Base-by-base conservation (phyloP, 2,888 invertebrate species). In the Troglohyphantes excavatus region DNA sequence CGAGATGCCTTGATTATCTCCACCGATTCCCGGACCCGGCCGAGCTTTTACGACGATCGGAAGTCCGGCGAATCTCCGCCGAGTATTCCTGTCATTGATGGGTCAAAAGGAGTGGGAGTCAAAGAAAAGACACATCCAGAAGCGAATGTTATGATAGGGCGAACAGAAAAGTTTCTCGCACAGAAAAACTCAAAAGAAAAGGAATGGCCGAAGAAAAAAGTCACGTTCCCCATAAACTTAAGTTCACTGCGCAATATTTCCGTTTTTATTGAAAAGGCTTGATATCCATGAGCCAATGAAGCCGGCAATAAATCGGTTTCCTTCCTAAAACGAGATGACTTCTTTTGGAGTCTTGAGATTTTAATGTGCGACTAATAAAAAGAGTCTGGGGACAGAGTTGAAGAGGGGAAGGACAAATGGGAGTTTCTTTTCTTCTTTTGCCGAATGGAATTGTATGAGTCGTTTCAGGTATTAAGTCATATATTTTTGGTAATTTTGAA, bases 41-140 rank as follows among this genome's bases (percentile, higher is more conserved):
- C 29, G 29, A 67, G 65, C 29, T 67, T 76, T 85, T 76, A 85
- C 75, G 75, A 75, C 27, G 75, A 63, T 33, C 84, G 84, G 73
- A 76, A 75, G 65, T 75, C 72, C 29, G 26, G 72, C 72, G 72
- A 83, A 83, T 73, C 72, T 73, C 81, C 13, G 81, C 59, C 59
- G 29, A 75, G 75, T 33, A 21, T 23, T 59, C 75, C 59, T 29
- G 61, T 2, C 61, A 59, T 75, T 75, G 59, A 75, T 75, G 75
- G 65, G 59, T 59, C 29, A 78, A 39, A 43, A n/a, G 43, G 65
- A 63, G 65, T 53, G 13, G 17, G 1, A 53, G 53, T 53, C 23
- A 43, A 43, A 29, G 39, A 65, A 17, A 63, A 39, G 63, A 63
- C n/a, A 53, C n/a, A 53, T 53, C 39, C n/a, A 53, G 53, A 53